Conservation (phyloP, 2,888 invertebrate species). For the Doris montereyensis region DNA sequence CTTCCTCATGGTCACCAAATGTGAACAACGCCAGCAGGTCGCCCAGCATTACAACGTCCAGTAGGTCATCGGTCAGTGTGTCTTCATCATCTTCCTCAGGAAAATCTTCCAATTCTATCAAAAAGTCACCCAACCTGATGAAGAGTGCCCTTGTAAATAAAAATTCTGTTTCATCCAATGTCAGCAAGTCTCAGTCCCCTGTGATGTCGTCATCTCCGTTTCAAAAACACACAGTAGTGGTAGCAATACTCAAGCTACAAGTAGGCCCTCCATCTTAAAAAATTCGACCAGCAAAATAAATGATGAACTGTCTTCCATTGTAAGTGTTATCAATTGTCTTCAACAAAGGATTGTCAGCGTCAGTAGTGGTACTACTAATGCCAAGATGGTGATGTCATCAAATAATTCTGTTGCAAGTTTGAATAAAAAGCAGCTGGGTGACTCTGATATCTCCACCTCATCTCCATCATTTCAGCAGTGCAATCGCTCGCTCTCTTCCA, state of each 20-base stretch:
- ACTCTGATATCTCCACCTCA: slow-evolving; percentile 22
- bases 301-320: too few relatives aligned
- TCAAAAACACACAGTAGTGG: background rate
- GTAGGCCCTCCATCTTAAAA: slow-evolving; percentile 10
- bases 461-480: slow-evolving; percentile 35
- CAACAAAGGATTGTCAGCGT: too few relatives aligned
- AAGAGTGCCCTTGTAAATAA: slow-evolving; percentile 16
- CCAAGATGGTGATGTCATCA: too few relatives aligned
- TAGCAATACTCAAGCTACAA: slow-evolving; percentile 12
- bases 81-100: slow-evolving; percentile 12
- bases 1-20: background rate
- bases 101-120: slow-evolving; percentile 22
- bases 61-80: background rate
- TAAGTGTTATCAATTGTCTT: too few relatives aligned
- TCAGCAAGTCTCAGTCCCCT: slow-evolving; percentile 13
- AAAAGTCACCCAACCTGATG: background rate
- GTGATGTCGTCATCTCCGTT: slow-evolving; percentile 23
- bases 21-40: background rate
- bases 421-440: too few relatives aligned
- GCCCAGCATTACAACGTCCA: slow-evolving; percentile 25
- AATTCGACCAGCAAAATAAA: too few relatives aligned
- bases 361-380: too few relatives aligned
- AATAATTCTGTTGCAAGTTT: too few relatives aligned
- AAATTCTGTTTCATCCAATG: background rate
- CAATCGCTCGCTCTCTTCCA: slow-evolving; percentile 34